Evolutionary conservation across 2,113 vertebrate species (phyloP).

Genomic region (Cebidichthys violaceus): DNA sequence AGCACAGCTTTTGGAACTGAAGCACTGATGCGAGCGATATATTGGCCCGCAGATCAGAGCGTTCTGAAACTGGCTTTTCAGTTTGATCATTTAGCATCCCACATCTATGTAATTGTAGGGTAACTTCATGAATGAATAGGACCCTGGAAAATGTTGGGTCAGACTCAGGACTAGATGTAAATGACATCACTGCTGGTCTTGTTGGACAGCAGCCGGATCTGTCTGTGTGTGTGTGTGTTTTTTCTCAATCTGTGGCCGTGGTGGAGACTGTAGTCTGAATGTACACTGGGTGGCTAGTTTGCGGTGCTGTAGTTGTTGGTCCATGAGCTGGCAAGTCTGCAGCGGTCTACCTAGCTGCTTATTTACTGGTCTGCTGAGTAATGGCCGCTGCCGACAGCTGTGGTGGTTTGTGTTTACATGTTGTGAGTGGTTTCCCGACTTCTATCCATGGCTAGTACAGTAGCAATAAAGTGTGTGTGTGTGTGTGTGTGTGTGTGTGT

Average conservation of each 20-base stretch:
- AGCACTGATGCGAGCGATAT: slow-evolving; percentile 13
- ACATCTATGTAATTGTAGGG: slow-evolving; percentile 57
- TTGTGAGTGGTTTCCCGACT: slow-evolving; percentile 70
- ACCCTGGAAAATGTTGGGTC: slow-evolving; percentile 81
- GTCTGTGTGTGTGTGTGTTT: slow-evolving; percentile 19
- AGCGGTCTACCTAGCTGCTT: slow-evolving; percentile 75
- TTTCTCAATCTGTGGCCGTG: slow-evolving; percentile 44
- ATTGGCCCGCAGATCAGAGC: slow-evolving; percentile 49
- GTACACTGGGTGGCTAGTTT: slow-evolving; percentile 74
- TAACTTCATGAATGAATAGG: slow-evolving; percentile 64
- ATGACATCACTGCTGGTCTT: slow-evolving; percentile 77
- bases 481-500: background rate
- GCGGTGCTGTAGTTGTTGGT: slow-evolving; percentile 63
- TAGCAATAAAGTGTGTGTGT: slow-evolving; percentile 17
- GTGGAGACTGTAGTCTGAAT: slow-evolving; percentile 68
- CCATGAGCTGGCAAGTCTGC: slow-evolving; percentile 56
- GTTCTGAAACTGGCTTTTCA: slow-evolving; percentile 33
- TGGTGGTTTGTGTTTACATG: slow-evolving; percentile 63
- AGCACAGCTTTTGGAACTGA: background rate
- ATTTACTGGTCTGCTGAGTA: slow-evolving; percentile 72
- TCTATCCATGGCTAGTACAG: slow-evolving; percentile 36
- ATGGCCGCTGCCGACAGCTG: slow-evolving; percentile 37
- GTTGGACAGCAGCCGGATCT: slow-evolving; percentile 71
- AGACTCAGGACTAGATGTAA: slow-evolving; percentile 49
- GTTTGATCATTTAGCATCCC: slow-evolving; percentile 48